phyloP scores from a whole-genome alignment of 2,113 vertebrate species.

The Gallinago jamesoni region DNA sequence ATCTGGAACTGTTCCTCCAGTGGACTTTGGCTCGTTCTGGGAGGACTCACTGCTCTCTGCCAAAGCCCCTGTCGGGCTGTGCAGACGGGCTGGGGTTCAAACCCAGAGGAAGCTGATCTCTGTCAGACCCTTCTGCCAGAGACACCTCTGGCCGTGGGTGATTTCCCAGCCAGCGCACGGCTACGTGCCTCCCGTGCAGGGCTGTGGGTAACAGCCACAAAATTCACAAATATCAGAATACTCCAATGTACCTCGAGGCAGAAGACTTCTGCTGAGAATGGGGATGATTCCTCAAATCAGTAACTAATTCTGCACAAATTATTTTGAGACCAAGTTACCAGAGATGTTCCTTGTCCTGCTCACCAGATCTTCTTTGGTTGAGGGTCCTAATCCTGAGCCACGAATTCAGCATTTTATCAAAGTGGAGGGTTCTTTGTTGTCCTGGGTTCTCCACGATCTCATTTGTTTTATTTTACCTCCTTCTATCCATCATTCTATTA shows the following conservation, averaged over 20 bases:
- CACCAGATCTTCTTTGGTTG: background rate
- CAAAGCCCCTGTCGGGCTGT: background rate
- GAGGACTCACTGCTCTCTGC: background rate
- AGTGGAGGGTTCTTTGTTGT: background rate
- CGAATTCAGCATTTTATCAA: background rate
- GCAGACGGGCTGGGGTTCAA: background rate
- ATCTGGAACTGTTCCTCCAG: background rate
- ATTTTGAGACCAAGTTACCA: background rate
- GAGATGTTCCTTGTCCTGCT: background rate
- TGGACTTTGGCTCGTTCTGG: background rate
- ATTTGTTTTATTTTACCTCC: background rate
- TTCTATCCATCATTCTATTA: background rate
- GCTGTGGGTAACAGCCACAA: background rate
- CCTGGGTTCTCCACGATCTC: background rate
- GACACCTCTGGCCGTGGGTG: background rate
- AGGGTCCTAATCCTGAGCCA: background rate
- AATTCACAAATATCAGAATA: background rate
- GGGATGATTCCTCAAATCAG: background rate
- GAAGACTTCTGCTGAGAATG: background rate
- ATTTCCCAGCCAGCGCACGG: background rate
- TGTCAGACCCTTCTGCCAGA: background rate
- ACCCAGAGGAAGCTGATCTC: background rate
- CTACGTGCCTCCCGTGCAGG: background rate
- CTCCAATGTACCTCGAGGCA: background rate
- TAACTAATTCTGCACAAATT: background rate